Base-by-base conservation (phyloP, 1,140 invertebrate genomes). In the Brachystomella parvula region DNA sequence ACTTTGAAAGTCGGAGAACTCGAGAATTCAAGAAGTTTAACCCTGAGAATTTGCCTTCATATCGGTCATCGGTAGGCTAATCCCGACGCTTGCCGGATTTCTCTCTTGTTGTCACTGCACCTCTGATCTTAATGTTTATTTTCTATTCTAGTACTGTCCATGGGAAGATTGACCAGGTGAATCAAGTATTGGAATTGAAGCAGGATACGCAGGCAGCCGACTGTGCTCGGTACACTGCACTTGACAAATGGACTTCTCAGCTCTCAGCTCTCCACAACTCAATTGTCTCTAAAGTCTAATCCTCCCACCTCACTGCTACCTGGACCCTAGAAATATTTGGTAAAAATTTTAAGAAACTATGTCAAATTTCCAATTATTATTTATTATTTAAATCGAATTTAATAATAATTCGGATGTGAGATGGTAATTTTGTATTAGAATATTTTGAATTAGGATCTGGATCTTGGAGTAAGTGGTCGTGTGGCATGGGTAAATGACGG, bases 231-330 rank as follows among this genome's bases (percentile, higher is more conserved):
- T 97, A 97, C 78, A 87, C 85, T 78, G 94, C 94, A 26, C 83
- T 98, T 71, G 94, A 98, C 78, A 96, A 95, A 81, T 98, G 94
- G 94, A 93, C 92, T 56, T 86, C 86, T 76, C 94, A 97, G 80
- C 81, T 98, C 56, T 84, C 87, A 66, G 87, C 87, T 56, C 82
- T 98, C 71, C 93, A 98, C 78, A 83, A 86, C 76, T 89, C 92
- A 47, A 89, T 98, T 75, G 85, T 92, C 9, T 73, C 71, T 0
- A 73, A 73, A 66, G 69, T 73, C 17, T 67, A 82, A 81, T n/a
- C n/a, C n/a, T n/a, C n/a, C n/a, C n/a, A n/a, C n/a, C n/a, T n/a
- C n/a, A n/a, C n/a, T n/a, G n/a, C 70, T 39, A 19, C 60, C 28
- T 59, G 26, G 6, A 59, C 57, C 57, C 30, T 31, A 17, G 12